These are phyloP conservation scores for Perizoma affinitatum DNA, from an alignment of 2,888 invertebrate species.

Conservation along the genomic window DNA sequence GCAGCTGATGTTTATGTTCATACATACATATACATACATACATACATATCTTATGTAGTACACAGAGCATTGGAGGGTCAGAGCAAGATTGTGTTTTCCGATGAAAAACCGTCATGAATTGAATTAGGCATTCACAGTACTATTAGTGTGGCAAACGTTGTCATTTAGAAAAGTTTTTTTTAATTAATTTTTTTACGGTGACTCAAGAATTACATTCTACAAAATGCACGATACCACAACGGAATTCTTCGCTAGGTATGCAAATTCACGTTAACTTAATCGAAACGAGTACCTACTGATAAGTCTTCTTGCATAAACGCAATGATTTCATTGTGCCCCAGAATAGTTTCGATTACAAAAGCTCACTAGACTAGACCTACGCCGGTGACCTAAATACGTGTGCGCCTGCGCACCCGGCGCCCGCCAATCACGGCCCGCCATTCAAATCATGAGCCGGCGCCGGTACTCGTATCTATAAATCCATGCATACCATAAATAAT, in stretches of 20 bases:
- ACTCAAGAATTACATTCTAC: too few species aligned
- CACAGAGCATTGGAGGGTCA: too few species aligned
- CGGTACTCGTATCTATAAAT: conserved; percentile 68
- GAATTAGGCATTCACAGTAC: too few species aligned
- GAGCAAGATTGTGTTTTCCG: too few species aligned
- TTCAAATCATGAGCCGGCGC: conserved; percentile 76
- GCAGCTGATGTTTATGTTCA: too few species aligned
- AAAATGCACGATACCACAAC: background rate
- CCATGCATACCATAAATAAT: conserved; percentile 66
- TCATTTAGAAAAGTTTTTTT: too few species aligned
- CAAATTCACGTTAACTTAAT: conserved; percentile 21
- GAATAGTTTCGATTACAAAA: conserved; percentile 51
- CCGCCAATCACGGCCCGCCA: conserved; percentile 74
- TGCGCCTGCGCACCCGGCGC: conserved; percentile 73
- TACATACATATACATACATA: too few species aligned
- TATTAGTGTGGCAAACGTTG: too few species aligned
- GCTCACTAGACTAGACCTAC: conserved; percentile 73
- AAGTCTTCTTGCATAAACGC: conserved; percentile 21
- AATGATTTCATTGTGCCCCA: conserved; percentile 37
- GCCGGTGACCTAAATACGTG: conserved; percentile 75
- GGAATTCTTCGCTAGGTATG: background rate
- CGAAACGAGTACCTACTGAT: conserved; percentile 17
- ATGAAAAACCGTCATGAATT: too few species aligned
- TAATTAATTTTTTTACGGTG: too few species aligned
- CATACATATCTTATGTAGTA: too few species aligned